phyloP scores from a whole-genome alignment of 2,888 invertebrate genomes.

The Villa cingulata region DNA sequence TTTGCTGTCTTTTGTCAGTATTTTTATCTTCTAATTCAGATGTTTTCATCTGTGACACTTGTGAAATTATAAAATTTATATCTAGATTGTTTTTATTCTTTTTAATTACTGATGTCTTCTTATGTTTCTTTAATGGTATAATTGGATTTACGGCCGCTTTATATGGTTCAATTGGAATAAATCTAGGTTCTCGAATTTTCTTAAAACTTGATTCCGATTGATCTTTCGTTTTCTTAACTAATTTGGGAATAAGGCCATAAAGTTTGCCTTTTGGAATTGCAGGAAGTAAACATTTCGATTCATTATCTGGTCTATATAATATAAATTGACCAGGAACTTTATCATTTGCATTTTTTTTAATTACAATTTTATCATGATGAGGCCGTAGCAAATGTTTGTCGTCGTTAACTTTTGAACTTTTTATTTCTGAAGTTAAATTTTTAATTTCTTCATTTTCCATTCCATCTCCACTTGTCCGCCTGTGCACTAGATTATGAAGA shows the following conservation, averaged over 20 bases:
- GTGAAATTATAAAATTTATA: slow-evolving; percentile 51
- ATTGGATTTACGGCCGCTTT: slow-evolving; percentile 73
- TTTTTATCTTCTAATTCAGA: slow-evolving; percentile 36
- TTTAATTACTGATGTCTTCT: slow-evolving; percentile 16
- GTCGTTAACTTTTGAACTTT: not conserved
- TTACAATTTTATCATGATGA: too few species aligned
- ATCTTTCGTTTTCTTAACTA: slow-evolving; percentile 34
- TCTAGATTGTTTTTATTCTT: slow-evolving; percentile 45
- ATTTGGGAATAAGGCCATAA: slow-evolving; percentile 47
- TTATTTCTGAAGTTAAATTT: not conserved
- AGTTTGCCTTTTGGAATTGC: slow-evolving; percentile 42
- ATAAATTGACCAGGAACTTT: slow-evolving; percentile 25
- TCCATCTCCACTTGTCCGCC: slow-evolving; percentile 14
- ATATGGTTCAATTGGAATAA: slow-evolving; percentile 80
- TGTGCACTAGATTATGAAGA: too few species aligned
- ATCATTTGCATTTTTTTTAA: not conserved
- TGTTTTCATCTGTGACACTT: slow-evolving; percentile 56
- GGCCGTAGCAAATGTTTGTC: too few species aligned
- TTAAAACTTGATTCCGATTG: slow-evolving; percentile 23
- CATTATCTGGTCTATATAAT: slow-evolving; percentile 33
- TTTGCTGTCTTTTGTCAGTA: slow-evolving; percentile 37
- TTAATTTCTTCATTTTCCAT: slow-evolving; percentile 11
- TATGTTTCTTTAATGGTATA: slow-evolving; percentile 38
- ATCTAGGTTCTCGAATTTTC: slow-evolving; percentile 53
- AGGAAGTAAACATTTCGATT: slow-evolving; percentile 28